Evolutionary conservation across 1,140 invertebrate species (phyloP), one percentile per base, ranked within the genome.

Genomic region (Drosophila miranda): DNA sequence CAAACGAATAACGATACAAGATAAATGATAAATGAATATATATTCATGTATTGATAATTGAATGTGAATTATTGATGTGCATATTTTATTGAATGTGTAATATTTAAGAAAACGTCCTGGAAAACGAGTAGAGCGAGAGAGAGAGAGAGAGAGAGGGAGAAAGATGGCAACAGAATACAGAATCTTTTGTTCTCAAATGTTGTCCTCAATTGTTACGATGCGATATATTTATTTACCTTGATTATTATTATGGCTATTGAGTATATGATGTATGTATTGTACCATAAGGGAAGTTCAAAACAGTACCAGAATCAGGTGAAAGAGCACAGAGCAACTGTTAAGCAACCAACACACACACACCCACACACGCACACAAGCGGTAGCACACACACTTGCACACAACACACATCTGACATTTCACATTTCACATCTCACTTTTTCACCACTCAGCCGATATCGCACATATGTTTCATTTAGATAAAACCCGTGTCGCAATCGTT

Each of bases 111-210:
- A 51, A 46, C 41, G 28, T 48, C 42, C 34, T 38, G 34, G 19
- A 2, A 46, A 3, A 58, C 13, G 8, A 6, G n/a, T 0, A 45
- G 19, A 14, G 30, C 53, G 41, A 28, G 8, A 14, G 30, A 57
- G 41, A 28, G 8, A 26, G 46, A 75, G 28, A 48, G 44, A 45
- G 53, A 57, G 38, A 49, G 28, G 52, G 51, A 56, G 49, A 58
- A 45, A 55, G 63, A 73, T 51, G 80, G 70, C 80, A 86, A 84
- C 80, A 84, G 75, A 60, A 56, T 86, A 68, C 69, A 59, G 81
- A 84, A 84, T 86, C 81, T 86, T 86, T 86, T 86, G 81, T 86
- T 86, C 81, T 87, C 77, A 73, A 81, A 81, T 86, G 81, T 87
- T 86, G 81, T 84, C 81, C 81, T 77, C 81, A 79, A 86, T 86